Evolutionary conservation across 2,888 invertebrate genomes (phyloP).

Genomic region (Lathronympha strigana): DNA sequence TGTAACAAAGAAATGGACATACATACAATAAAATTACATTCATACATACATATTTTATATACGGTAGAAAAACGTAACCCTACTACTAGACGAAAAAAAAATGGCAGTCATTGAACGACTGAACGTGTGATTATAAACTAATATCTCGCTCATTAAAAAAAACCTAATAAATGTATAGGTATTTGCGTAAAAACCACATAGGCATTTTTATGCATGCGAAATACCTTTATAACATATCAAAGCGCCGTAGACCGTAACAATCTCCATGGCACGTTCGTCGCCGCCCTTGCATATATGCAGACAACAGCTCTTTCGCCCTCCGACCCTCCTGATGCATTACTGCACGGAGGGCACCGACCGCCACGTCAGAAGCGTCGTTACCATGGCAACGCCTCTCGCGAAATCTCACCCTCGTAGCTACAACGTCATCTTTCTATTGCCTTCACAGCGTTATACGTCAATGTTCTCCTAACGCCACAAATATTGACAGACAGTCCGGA

Average conservation of each 20-base stretch:
- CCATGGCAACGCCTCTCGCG: conserved; percentile 77
- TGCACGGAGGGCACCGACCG: conserved; percentile 70
- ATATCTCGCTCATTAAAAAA: background rate
- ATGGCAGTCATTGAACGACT: no score
- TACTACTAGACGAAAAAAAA: no score
- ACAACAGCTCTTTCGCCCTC: conserved; percentile 68
- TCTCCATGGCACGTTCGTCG: conserved; percentile 44
- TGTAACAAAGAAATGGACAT: no score
- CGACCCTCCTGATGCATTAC: conserved; percentile 69
- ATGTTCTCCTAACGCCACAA: conserved; percentile 8
- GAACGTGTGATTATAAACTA: no score
- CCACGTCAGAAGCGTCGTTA: conserved; percentile 66
- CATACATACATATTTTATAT: no score
- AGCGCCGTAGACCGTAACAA: conserved; percentile 45
- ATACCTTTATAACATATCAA: conserved; percentile 17
- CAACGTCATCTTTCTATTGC: conserved; percentile 26
- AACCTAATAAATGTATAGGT: background rate
- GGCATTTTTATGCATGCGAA: conserved; percentile 18
- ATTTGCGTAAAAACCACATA: background rate
- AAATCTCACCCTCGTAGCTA: conserved; percentile 45
- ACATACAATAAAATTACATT: no score
- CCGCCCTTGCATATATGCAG: conserved; percentile 66
- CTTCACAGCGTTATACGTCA: conserved; percentile 9
- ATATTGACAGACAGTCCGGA: conserved; percentile 72
- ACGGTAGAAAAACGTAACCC: no score